Evolutionary conservation across 37 sponge, comb jelly and placozoan genomes (phyloP).

Genomic region (Halichondria panicea): DNA sequence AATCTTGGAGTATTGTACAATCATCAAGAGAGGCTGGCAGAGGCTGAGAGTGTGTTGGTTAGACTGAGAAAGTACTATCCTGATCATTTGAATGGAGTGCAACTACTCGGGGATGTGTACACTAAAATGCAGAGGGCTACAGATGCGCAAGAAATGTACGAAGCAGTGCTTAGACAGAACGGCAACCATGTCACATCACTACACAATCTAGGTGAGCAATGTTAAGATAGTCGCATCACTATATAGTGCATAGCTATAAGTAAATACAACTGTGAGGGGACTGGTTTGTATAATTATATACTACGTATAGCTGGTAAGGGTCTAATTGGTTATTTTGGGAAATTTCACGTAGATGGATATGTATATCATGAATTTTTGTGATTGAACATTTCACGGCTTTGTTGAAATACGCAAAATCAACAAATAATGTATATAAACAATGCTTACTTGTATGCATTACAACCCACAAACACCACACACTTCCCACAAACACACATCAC

Average conservation of each 20-base stretch:
- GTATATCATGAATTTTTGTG: no score
- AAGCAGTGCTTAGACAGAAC: conserved; percentile 7
- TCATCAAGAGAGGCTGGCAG: not conserved
- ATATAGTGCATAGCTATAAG: not conserved
- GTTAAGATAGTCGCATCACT: not conserved
- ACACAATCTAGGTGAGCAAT: conserved; percentile 58
- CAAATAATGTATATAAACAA: no score
- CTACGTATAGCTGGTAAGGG: not conserved
- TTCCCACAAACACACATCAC: no score
- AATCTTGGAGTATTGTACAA: conserved; percentile 13
- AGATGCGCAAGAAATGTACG: conserved; percentile 1
- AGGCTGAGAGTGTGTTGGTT: not conserved
- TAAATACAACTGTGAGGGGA: not conserved
- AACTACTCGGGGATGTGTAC: conserved; percentile 10
- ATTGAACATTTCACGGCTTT: no score
- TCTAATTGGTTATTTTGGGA: not conserved
- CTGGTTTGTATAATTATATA: not conserved
- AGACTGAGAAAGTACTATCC: conserved; percentile 4
- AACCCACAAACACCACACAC: no score
- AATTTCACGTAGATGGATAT: no score
- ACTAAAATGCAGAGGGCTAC: not conserved
- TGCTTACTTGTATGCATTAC: no score
- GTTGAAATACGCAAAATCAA: no score
- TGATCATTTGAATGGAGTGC: conserved; percentile 10
- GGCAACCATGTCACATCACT: conserved; percentile 42